These are phyloP conservation scores for Gila robusta DNA, from an alignment of 2,797 vertebrate species.

Conservation along the genomic window DNA sequence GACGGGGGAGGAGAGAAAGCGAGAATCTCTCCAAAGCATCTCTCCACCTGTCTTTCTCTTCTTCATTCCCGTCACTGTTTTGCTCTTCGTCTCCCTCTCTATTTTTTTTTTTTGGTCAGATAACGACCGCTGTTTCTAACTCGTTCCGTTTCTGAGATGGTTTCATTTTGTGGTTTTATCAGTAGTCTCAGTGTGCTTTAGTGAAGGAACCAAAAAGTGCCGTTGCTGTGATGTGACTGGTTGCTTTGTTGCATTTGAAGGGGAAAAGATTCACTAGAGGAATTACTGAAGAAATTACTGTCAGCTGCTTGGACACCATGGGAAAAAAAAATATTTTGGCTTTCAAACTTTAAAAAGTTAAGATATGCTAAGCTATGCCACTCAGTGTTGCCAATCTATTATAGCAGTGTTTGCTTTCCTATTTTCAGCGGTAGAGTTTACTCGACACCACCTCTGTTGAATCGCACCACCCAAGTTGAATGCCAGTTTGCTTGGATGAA, in stretches of 20 bases:
- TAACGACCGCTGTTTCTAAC: background rate
- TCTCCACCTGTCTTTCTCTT: slow-evolving; percentile 28
- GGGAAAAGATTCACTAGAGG: background rate
- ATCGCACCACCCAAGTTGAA: background rate
- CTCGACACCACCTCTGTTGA: background rate
- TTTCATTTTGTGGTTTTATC: slow-evolving; percentile 2
- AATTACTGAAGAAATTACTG: background rate
- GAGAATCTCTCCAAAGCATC: slow-evolving; percentile 25
- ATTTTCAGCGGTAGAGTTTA: background rate
- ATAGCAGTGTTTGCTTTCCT: background rate
- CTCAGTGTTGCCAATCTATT: background rate
- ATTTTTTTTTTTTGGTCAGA: background rate
- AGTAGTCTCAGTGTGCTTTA: background rate
- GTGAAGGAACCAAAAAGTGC: background rate
- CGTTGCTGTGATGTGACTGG: background rate
- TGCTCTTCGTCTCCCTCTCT: background rate
- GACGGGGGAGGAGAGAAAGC: slow-evolving; percentile 1
- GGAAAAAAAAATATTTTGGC: background rate
- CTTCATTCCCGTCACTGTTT: background rate
- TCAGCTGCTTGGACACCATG: background rate
- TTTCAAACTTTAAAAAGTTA: background rate
- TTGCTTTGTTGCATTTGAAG: slow-evolving; percentile 9
- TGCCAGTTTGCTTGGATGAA: background rate
- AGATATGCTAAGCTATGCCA: background rate
- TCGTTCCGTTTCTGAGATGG: background rate